Conservation (phyloP, 2,113 vertebrate genomes). For the Trogon melanurus region DNA sequence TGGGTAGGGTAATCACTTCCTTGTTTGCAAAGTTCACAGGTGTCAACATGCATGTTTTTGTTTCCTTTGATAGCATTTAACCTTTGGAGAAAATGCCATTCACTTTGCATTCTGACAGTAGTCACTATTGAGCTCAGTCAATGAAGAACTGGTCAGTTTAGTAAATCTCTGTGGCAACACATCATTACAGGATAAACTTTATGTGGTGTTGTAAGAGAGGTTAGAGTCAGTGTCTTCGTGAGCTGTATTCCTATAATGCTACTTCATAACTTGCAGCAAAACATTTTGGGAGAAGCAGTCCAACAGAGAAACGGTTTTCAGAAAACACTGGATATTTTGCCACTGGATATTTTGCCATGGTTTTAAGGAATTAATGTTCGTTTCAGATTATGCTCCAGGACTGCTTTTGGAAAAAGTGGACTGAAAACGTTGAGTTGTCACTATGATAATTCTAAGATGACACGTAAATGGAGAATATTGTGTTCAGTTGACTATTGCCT, state of each 20-base stretch:
- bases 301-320: background rate
- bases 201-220: background rate
- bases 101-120: background rate
- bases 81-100: background rate
- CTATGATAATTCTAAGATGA: background rate
- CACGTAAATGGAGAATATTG: background rate
- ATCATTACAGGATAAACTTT: background rate
- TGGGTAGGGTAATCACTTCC: background rate
- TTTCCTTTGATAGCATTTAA: background rate
- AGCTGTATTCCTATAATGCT: background rate
- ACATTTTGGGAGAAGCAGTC: background rate
- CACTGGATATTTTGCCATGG: background rate
- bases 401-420: background rate
- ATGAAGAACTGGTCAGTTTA: background rate
- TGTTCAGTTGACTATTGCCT: background rate
- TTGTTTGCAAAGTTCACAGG: background rate
- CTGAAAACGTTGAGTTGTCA: background rate
- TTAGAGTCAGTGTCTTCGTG: background rate
- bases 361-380: background rate
- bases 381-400: background rate
- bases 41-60: background rate
- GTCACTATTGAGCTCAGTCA: background rate
- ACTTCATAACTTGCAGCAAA: background rate
- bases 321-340: background rate
- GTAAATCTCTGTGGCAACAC: background rate